Evolutionary conservation across 2,113 vertebrate species (phyloP).

Genomic region (Poicephalus meyeri): DNA sequence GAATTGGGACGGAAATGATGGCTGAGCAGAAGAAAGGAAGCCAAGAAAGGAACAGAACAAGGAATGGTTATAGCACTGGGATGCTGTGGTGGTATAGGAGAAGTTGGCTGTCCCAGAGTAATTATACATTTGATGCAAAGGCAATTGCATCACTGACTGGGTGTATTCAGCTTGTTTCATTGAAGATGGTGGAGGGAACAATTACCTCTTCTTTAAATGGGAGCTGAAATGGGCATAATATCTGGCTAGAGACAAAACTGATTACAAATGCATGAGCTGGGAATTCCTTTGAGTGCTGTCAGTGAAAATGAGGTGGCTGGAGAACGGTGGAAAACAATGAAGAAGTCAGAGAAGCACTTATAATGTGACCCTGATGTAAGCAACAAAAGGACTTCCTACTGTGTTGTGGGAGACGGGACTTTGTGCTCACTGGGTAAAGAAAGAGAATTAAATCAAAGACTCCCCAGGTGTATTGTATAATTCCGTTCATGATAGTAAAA

Average conservation of each 20-base stretch:
- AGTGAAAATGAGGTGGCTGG: neutral
- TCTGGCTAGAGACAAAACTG: slow-evolving; percentile 9
- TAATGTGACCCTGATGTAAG: neutral
- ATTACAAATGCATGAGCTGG: neutral
- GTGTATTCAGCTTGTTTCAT: neutral
- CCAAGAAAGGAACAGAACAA: neutral
- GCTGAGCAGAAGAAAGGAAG: neutral
- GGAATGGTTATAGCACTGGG: neutral
- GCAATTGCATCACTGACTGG: neutral
- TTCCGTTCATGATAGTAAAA: neutral
- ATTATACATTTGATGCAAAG: neutral
- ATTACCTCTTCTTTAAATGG: neutral
- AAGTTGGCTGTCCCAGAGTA: neutral
- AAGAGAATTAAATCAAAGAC: neutral
- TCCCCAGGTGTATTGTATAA: neutral
- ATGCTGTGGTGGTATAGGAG: neutral
- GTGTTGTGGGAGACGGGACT: neutral
- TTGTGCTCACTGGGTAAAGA: neutral
- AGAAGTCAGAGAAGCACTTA: slow-evolving; percentile 29
- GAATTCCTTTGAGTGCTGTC: neutral
- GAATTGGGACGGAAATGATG: neutral
- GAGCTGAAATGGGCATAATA: neutral
- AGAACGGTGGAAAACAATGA: neutral
- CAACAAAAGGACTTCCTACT: neutral
- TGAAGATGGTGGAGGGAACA: neutral